Evolutionary conservation across 2,888 invertebrate genomes (phyloP), one percentile per base, ranked within the genome.

Genomic region (Romanomermis culicivorax): DNA sequence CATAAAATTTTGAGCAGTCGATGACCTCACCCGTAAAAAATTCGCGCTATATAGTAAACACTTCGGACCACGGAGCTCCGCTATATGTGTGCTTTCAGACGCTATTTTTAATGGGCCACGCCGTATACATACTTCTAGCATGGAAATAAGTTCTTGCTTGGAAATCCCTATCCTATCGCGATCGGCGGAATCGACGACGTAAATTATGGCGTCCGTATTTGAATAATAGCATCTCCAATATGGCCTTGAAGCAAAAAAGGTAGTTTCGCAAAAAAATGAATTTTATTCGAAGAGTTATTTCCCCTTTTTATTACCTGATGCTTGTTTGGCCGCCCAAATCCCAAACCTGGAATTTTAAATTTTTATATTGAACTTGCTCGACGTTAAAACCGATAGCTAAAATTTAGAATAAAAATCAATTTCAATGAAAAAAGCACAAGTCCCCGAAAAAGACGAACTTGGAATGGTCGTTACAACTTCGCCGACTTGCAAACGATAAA

Each of bases 191-290:
- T 99, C 97, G 52, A 95, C 93, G 54, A 99, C 97, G 75, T 97
- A 97, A 67, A 97, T 95, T 65, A 97, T 93, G 68, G 97, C 97
- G 77, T 99, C 97, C 69, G 97, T 97, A 75, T 97, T 97, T 63
- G 93, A 89, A 72, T 91, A 97, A 73, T 97, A 97, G 78, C 95
- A 97, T 72, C 97, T 79, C 97, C 97, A 97, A 71, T 97, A 97
- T 0, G 95, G 95, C 75, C 93, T 88, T 73, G 56, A 64, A 64
- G 23, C 56, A 42, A 30, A 29, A 55, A 4, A 23, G 14, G 7
- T 47, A 7, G 7, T 23, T 7, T 47, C n/a, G n/a, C n/a, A n/a
- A n/a, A n/a, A n/a, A n/a, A n/a, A n/a, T n/a, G n/a, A n/a, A n/a
- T n/a, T n/a, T n/a, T n/a, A n/a, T n/a, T n/a, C n/a, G n/a, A n/a